These are phyloP conservation scores for Anser brachyrhynchus DNA, from an alignment of 2,113 vertebrate genomes.

Conservation along the genomic window DNA sequence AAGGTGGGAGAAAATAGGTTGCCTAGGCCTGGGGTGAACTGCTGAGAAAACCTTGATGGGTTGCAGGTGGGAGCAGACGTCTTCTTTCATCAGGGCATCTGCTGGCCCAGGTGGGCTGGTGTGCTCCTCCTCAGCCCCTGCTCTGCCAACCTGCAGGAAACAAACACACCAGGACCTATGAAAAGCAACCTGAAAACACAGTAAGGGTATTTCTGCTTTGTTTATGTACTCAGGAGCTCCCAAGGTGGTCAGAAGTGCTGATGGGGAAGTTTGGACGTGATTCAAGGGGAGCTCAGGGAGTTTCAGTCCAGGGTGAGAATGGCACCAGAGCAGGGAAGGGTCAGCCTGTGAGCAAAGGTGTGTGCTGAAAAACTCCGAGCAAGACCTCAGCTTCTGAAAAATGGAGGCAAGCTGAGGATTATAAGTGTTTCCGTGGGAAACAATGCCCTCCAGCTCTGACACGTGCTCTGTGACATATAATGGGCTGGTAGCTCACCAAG, in stretches of 20 bases:
- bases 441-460: neutral
- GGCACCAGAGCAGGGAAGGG: rapidly evolving
- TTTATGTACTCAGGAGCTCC: neutral
- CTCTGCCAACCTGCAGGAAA: neutral
- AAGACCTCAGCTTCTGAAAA: neutral
- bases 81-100: neutral
- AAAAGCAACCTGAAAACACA: neutral
- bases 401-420: neutral
- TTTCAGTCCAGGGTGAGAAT: neutral
- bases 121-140: neutral
- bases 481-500: neutral
- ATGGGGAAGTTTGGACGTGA: neutral
- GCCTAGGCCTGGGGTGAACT: neutral
- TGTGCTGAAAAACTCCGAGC: neutral
- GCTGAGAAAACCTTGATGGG: neutral
- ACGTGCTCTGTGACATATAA: neutral
- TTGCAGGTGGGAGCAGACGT: neutral
- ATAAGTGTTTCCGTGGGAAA: neutral
- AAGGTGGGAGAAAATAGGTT: neutral
- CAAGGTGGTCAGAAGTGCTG: neutral
- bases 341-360: neutral
- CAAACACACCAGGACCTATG: neutral
- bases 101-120: neutral
- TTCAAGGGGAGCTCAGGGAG: neutral
- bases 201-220: neutral